Conservation (phyloP, 2,888 invertebrate genomes). For the Calliscelio sp. region DNA sequence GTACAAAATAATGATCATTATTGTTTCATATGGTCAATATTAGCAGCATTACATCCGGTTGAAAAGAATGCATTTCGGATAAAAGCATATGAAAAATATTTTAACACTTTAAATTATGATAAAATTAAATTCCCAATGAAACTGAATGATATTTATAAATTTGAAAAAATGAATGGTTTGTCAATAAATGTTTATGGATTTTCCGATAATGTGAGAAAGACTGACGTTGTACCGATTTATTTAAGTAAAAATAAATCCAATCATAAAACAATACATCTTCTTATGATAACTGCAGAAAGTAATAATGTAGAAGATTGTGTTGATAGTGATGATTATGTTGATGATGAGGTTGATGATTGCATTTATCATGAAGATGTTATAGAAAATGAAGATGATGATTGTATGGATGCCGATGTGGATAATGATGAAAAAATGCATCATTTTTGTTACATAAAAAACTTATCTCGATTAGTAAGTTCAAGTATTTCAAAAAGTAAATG, state of each 20-base stretch:
- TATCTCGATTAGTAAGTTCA: constrained; percentile 40
- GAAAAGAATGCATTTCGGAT: background rate
- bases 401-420: background rate
- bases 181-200: background rate
- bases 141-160: background rate
- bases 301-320: background rate
- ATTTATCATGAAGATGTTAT: background rate
- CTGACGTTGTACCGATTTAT: background rate
- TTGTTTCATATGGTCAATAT: background rate
- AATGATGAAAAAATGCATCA: background rate
- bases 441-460: constrained; percentile 30
- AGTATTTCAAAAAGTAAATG: constrained; percentile 11
- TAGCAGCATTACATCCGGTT: background rate
- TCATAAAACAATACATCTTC: constrained; percentile 39
- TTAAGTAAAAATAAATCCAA: constrained; percentile 16
- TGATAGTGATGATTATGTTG: background rate
- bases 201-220: background rate
- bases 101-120: background rate
- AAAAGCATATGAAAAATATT: background rate
- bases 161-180: background rate
- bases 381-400: background rate
- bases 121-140: background rate
- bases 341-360: background rate
- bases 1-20: constrained; percentile 3
- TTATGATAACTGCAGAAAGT: background rate